Evolutionary conservation across 1,140 invertebrate genomes (phyloP).

Genomic region (Octopus sinensis): DNA sequence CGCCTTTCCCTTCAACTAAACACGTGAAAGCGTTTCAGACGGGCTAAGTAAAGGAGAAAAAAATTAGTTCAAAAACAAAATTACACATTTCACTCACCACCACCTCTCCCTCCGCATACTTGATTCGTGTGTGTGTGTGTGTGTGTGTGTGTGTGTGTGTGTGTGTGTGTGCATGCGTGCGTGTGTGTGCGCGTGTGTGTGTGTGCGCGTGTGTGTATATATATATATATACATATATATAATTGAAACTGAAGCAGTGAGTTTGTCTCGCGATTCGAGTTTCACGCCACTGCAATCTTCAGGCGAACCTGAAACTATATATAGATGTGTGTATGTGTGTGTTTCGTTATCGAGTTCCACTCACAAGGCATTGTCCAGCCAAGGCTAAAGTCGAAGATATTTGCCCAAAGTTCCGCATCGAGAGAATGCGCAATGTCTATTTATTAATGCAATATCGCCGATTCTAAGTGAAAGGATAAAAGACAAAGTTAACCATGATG

Average conservation of each 20-base stretch:
- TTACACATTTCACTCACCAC: neutral
- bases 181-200: neutral
- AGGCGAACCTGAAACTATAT: neutral
- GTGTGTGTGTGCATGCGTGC: neutral
- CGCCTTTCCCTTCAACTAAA: too few relatives aligned
- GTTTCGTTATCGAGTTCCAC: neutral
- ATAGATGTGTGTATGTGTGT: neutral
- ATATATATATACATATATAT: slow-evolving; percentile 14
- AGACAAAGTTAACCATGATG: too few relatives aligned
- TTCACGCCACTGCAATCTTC: neutral
- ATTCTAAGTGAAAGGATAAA: too few relatives aligned
- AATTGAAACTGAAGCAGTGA: neutral
- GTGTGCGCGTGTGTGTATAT: neutral
- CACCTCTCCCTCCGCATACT: neutral
- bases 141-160: neutral
- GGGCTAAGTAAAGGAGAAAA: neutral
- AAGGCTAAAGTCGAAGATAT: too few relatives aligned
- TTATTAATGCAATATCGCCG: too few relatives aligned
- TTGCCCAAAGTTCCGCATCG: too few relatives aligned
- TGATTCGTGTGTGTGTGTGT: neutral
- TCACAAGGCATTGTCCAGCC: too few relatives aligned
- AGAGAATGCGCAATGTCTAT: too few relatives aligned
- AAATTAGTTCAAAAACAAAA: neutral
- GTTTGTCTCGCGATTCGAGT: too few relatives aligned
- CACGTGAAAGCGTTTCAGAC: too few relatives aligned